These are phyloP conservation scores for Biston stratarius DNA, from an alignment of 2,888 invertebrate species.

Conservation along the genomic window DNA sequence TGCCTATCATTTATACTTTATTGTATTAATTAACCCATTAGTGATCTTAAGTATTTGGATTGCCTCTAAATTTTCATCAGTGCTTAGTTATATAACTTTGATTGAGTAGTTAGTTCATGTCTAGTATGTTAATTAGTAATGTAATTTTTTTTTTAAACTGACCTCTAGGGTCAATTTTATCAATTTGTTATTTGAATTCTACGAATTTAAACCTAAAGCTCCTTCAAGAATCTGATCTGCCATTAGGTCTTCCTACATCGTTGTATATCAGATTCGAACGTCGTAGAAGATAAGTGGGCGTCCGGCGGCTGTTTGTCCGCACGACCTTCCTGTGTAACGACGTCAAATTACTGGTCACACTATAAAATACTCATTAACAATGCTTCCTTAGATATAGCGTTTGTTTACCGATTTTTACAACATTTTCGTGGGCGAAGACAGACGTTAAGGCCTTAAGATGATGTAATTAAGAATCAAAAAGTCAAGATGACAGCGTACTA, in stretches of 20 bases:
- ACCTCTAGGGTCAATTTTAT: no score
- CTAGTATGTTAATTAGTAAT: no score
- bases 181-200: background rate
- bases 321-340: slow-evolving; percentile 29
- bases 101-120: no score
- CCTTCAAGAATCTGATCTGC: slow-evolving; percentile 38
- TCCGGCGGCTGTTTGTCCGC: slow-evolving; percentile 24
- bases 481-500: no score
- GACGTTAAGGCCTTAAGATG: slow-evolving; percentile 3
- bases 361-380: slow-evolving; percentile 22
- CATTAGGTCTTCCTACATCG: slow-evolving; percentile 36
- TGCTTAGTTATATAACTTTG: no score
- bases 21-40: no score
- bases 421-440: slow-evolving; percentile 21
- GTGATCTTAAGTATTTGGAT: no score
- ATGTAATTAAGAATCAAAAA: background rate
- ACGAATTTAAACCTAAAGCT: background rate
- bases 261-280: slow-evolving; percentile 37
- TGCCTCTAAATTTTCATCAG: no score
- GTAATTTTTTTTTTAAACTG: no score
- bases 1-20: no score
- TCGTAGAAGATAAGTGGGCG: slow-evolving; percentile 49
- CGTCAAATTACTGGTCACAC: slow-evolving; percentile 27
- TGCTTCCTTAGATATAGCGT: slow-evolving; percentile 2
- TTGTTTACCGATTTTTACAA: slow-evolving; percentile 25